A percentile compares a stretch with the other conserved stretches of the same genome.
phyloP scores from a whole-genome alignment of 1,140 invertebrate species.

The Ips nitidus region DNA sequence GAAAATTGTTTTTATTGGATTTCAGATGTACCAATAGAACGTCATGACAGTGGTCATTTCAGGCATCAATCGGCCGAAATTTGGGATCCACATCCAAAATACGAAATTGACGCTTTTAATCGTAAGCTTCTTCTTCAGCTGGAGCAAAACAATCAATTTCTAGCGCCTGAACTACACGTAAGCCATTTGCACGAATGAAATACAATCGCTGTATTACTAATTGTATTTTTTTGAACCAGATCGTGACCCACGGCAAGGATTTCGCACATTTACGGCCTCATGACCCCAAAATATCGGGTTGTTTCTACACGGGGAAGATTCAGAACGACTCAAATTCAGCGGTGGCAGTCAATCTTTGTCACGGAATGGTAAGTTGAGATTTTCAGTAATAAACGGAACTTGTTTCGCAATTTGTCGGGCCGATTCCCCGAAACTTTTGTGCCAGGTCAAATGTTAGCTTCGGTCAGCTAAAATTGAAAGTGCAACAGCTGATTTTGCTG shows the following conservation, averaged over 20 bases:
- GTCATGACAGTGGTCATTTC: slow-evolving; percentile 65
- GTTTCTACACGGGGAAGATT: slow-evolving; percentile 71
- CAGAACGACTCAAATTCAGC: slow-evolving; percentile 64
- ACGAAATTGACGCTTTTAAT: slow-evolving; percentile 66
- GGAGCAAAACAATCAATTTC: slow-evolving; percentile 60
- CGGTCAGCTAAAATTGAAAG: too few relatives aligned
- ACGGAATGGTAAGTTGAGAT: slow-evolving; percentile 71
- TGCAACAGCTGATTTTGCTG: too few relatives aligned
- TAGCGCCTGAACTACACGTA: slow-evolving; percentile 62
- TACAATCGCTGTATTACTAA: slow-evolving; percentile 12
- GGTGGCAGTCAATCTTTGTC: slow-evolving; percentile 72
- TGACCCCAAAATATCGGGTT: slow-evolving; percentile 57
- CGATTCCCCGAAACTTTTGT: slow-evolving; percentile 5
- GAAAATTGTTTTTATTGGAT: not conserved
- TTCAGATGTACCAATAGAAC: slow-evolving; percentile 40
- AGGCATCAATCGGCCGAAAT: slow-evolving; percentile 61
- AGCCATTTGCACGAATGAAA: slow-evolving; percentile 53
- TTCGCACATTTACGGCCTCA: slow-evolving; percentile 50
- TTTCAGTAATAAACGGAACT: slow-evolving; percentile 6
- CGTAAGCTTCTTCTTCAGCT: slow-evolving; percentile 59
- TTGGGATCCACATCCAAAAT: slow-evolving; percentile 75
- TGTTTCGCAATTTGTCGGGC: not conserved
- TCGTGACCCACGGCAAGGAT: slow-evolving; percentile 60
- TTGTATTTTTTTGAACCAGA: slow-evolving; percentile 53
- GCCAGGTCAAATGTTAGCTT: not conserved